A percentile compares a stretch with the other conserved stretches of the same genome.
Evolutionary conservation across 2,797 vertebrate species (phyloP).

Genomic region (Synaphobranchus kaupii): DNA sequence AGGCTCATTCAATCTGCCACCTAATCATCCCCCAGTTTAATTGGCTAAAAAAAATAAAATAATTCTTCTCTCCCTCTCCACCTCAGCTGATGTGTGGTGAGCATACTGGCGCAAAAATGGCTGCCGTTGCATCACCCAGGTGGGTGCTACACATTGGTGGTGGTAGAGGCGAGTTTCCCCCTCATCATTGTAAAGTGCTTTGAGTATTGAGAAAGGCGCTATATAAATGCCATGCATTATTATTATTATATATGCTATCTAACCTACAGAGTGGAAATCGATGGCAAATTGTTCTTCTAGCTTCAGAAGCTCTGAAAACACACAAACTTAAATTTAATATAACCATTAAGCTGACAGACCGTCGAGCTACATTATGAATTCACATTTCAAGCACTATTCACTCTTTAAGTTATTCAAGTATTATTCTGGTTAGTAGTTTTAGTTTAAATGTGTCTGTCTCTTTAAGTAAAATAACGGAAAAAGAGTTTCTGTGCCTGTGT

Average conservation of each 20-base stretch:
- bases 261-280: not conserved
- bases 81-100: too few species aligned
- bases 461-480: constrained; percentile 11
- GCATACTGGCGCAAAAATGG: too few species aligned
- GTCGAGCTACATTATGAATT: not conserved
- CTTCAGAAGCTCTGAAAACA: not conserved
- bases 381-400: not conserved
- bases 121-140: too few species aligned
- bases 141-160: too few species aligned
- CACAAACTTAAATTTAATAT: not conserved
- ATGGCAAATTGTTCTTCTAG: not conserved
- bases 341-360: not conserved
- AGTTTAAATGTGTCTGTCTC: not conserved
- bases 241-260: not conserved
- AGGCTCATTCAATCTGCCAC: too few species aligned
- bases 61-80: too few species aligned
- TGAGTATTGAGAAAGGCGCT: too few species aligned
- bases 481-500: not conserved
- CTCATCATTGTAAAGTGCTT: too few species aligned
- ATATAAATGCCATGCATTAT: too few species aligned
- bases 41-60: too few species aligned
- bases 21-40: too few species aligned
- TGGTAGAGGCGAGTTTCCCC: too few species aligned
- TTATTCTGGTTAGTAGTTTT: not conserved
- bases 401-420: not conserved